phyloP scores from a whole-genome alignment of 2,113 vertebrate species.

The Sylvia atricapilla region DNA sequence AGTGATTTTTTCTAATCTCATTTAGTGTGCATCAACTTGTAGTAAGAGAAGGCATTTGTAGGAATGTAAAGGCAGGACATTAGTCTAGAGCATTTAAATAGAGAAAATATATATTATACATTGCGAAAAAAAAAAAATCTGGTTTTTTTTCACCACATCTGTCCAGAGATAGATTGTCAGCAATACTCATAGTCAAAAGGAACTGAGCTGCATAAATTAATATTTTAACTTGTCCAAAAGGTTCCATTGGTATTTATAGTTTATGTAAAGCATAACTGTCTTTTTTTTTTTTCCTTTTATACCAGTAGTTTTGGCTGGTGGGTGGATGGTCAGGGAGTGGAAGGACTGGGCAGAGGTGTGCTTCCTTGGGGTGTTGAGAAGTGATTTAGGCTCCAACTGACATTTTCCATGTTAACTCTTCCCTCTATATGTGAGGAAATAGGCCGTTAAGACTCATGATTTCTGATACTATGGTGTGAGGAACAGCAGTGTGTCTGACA shows the following conservation, averaged over 20 bases:
- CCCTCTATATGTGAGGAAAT: neutral
- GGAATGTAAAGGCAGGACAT: neutral
- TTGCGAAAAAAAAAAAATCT: neutral
- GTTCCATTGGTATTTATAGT: neutral
- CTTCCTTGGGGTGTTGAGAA: fast-evolving
- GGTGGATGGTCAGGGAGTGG: neutral
- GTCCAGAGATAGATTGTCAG: neutral
- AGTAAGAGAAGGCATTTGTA: neutral
- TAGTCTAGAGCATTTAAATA: neutral
- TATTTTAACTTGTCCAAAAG: neutral
- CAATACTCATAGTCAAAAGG: neutral
- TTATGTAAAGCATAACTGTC: neutral
- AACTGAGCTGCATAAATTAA: neutral
- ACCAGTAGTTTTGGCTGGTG: neutral
- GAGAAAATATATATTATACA: neutral
- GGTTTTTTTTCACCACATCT: neutral
- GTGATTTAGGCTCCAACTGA: neutral
- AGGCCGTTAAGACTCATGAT: neutral
- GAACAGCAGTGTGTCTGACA: neutral
- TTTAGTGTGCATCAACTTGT: neutral
- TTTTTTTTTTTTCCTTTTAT: neutral
- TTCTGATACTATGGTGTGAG: neutral
- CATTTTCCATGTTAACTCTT: neutral
- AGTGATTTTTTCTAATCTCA: neutral
- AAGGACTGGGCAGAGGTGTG: neutral